Conservation (phyloP, 2,113 vertebrate genomes). For the Paradisaea rubra region DNA sequence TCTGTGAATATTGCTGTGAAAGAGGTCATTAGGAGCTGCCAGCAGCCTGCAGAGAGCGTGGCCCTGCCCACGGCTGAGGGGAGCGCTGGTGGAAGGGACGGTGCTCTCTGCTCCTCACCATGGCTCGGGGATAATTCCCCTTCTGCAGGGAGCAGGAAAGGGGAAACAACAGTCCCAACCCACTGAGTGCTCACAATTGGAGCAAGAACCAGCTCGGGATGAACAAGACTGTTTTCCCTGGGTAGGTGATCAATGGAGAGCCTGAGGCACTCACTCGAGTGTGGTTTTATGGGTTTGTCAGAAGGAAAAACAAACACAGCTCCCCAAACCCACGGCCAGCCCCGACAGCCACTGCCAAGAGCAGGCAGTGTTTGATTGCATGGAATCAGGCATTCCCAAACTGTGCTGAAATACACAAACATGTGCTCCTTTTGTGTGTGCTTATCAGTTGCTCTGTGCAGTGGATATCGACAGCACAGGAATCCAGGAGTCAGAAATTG, state of each 20-base stretch:
- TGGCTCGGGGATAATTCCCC: rapidly evolving
- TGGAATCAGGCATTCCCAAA: background rate
- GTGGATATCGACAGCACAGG: background rate
- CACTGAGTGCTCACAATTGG: background rate
- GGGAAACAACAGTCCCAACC: background rate
- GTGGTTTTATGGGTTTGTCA: background rate
- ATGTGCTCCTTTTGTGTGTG: background rate
- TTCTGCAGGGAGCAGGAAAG: background rate
- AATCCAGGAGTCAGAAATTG: background rate
- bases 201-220: background rate
- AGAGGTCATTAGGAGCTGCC: background rate
- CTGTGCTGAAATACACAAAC: background rate
- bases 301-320: background rate
- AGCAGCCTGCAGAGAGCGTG: background rate
- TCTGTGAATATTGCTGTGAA: background rate
- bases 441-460: background rate
- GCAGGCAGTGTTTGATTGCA: background rate
- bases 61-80: background rate
- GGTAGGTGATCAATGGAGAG: background rate
- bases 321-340: background rate
- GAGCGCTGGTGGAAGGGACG: background rate
- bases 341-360: background rate
- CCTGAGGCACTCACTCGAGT: background rate
- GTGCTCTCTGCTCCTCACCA: background rate
- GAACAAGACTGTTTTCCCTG: background rate